phyloP scores from a whole-genome alignment of 2,888 invertebrate species.

The Hydraecia micacea region DNA sequence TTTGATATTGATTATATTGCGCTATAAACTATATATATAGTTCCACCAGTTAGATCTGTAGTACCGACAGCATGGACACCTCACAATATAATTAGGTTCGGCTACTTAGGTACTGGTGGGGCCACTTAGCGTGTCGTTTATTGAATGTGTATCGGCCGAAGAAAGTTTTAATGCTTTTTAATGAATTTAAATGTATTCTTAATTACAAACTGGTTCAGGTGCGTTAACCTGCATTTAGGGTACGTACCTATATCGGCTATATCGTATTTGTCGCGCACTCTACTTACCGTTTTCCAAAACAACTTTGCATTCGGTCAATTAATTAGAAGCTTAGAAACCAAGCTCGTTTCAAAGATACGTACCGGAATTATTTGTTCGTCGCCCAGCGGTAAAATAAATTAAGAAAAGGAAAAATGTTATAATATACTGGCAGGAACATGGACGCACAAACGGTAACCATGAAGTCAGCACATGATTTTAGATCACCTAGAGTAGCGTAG shows the following conservation, averaged over 20 bases:
- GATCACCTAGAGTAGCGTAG: too few relatives aligned
- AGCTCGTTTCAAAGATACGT: slow-evolving; percentile 24
- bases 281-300: slow-evolving; percentile 57
- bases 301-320: slow-evolving; percentile 38
- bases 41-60: slow-evolving; percentile 39
- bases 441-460: too few relatives aligned
- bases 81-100: slow-evolving; percentile 66
- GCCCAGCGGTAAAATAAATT: not conserved
- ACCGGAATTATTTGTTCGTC: not conserved
- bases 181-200: slow-evolving; percentile 89
- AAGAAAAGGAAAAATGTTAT: not conserved
- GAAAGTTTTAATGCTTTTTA: slow-evolving; percentile 87
- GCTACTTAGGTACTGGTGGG: slow-evolving; percentile 75
- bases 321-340: slow-evolving; percentile 36
- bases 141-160: slow-evolving; percentile 78
- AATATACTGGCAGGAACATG: too few relatives aligned
- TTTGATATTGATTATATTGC: slow-evolving; percentile 39
- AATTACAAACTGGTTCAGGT: slow-evolving; percentile 88
- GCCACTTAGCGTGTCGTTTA: slow-evolving; percentile 77
- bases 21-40: slow-evolving; percentile 39
- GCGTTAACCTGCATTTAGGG: slow-evolving; percentile 83
- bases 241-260: slow-evolving; percentile 61
- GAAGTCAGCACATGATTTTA: too few relatives aligned
- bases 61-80: slow-evolving; percentile 26
- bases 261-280: slow-evolving; percentile 58